phyloP scores from a whole-genome alignment of 2,797 vertebrate genomes.

The Lepus townsendii region DNA sequence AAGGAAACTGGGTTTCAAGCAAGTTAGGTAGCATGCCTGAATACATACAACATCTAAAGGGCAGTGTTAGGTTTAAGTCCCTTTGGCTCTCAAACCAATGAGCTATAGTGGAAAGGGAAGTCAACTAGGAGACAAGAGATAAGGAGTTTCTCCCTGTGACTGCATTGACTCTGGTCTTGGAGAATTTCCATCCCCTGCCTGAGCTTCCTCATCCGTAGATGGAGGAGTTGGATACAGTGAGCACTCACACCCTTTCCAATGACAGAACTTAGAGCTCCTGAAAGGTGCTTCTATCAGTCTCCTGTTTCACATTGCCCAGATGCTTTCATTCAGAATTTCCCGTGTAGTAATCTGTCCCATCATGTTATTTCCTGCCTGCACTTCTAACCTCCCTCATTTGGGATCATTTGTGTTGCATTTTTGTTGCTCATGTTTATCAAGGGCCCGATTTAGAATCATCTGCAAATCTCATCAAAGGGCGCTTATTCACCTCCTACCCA shows the following conservation, averaged over 20 bases:
- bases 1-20: slow-evolving; percentile 18
- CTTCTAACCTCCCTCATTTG: slow-evolving; percentile 74
- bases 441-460: slow-evolving; percentile 75
- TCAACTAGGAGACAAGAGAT: slow-evolving; percentile 15
- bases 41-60: not conserved
- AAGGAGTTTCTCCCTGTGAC: not conserved
- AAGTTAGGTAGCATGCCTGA: not conserved
- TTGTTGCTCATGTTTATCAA: slow-evolving; percentile 62
- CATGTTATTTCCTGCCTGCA: slow-evolving; percentile 77
- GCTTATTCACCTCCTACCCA: slow-evolving; percentile 65
- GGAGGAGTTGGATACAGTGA: not conserved
- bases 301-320: slow-evolving; percentile 44
- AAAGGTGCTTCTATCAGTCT: slow-evolving; percentile 46
- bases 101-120: not conserved
- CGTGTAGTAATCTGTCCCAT: slow-evolving; percentile 64
- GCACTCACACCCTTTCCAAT: not conserved
- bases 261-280: not conserved
- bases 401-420: slow-evolving; percentile 67
- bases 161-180: slow-evolving; percentile 22
- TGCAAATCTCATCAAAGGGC: slow-evolving; percentile 78
- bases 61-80: not conserved
- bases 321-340: slow-evolving; percentile 77
- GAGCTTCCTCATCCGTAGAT: slow-evolving; percentile 50
- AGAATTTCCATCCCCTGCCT: slow-evolving; percentile 44
- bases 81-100: slow-evolving; percentile 30